Evolutionary conservation across 2,797 vertebrate species (phyloP), one percentile per base, ranked within the genome.

Genomic region (Lagodon rhomboides): DNA sequence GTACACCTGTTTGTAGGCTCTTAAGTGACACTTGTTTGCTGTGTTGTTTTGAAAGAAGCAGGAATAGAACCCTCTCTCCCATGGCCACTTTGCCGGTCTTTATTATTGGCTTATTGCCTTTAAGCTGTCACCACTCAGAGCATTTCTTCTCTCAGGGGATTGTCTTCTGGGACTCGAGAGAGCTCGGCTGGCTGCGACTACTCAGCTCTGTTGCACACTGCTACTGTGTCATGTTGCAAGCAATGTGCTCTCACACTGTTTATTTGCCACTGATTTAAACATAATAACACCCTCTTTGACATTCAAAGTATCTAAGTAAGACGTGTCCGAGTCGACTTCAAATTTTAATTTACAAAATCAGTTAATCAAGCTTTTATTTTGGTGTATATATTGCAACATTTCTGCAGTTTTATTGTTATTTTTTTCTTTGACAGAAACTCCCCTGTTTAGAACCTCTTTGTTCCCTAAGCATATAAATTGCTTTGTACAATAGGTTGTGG

Each of bases 21-120:
- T 76, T 88, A 75, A 91, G 80, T 80, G 85, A 92, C 91, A 92
- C 85, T 92, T 93, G 90, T 93, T 94, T 90, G 90, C 84, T 71
- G 25, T 70, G 80, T 85, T 90, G 89, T 91, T 93, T 87, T 89
- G 77, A 90, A 86, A 77, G 83, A 27, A 85, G 86, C 80, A 72
- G 75, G 88, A 91, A 83, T 47, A 86, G 81, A 91, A 83, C 64
- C 71, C 81, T 92, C 81, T 92, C 91, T 92, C 93, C 83, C 83
- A 89, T 86, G 88, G 91, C 93, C 92, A 91, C 87, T 93, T 93
- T 92, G 87, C 92, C 79, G 87, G 75, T 92, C 91, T 94, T 93
- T 93, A 93, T 94, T 93, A 93, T 94, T 90, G 93, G 92, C 91
- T 92, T 94, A 92, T 93, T 94, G 92, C 94, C 92, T 93, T 89